Conservation (phyloP, 2,797 vertebrate species). For the Kryptolebias ocellatus region DNA sequence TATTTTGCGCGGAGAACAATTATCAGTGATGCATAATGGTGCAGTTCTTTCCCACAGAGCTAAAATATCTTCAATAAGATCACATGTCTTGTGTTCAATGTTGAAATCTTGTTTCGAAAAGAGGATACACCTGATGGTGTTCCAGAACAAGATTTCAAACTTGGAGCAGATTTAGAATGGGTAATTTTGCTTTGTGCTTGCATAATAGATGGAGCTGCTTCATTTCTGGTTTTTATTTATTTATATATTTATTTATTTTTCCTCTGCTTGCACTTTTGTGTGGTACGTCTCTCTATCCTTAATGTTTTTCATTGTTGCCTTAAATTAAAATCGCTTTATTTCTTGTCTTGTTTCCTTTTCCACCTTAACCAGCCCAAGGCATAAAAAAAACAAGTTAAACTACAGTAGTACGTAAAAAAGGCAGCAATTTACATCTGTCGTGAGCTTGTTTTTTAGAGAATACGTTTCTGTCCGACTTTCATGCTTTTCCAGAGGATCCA, state of each 20-base stretch:
- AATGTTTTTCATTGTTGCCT: conserved; percentile 47
- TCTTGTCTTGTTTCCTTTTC: conserved; percentile 31
- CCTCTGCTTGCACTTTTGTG: conserved; percentile 50
- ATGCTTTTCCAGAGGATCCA: background rate
- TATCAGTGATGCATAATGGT: conserved; percentile 50
- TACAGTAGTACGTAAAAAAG: conserved; percentile 1
- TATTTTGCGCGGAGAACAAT: conserved; percentile 37
- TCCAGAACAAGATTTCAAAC: conserved; percentile 55
- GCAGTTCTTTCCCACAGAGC: conserved; percentile 37
- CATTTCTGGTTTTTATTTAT: conserved; percentile 16
- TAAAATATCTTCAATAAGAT: conserved; percentile 60
- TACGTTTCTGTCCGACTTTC: background rate
- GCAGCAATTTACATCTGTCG: background rate
- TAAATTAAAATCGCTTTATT: conserved; percentile 25
- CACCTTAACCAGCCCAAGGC: conserved; percentile 50
- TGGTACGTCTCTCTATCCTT: conserved; percentile 33
- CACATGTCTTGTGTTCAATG: conserved; percentile 40
- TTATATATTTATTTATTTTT: conserved; percentile 13
- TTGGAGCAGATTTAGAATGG: conserved; percentile 34
- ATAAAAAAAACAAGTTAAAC: conserved; percentile 18
- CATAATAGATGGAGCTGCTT: conserved; percentile 49
- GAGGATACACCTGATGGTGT: conserved; percentile 1
- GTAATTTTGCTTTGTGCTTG: conserved; percentile 47
- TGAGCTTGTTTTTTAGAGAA: background rate
- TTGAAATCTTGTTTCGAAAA: conserved; percentile 56